Evolutionary conservation across 2,888 invertebrate species (phyloP).

Genomic region (Amphipoea oculea): DNA sequence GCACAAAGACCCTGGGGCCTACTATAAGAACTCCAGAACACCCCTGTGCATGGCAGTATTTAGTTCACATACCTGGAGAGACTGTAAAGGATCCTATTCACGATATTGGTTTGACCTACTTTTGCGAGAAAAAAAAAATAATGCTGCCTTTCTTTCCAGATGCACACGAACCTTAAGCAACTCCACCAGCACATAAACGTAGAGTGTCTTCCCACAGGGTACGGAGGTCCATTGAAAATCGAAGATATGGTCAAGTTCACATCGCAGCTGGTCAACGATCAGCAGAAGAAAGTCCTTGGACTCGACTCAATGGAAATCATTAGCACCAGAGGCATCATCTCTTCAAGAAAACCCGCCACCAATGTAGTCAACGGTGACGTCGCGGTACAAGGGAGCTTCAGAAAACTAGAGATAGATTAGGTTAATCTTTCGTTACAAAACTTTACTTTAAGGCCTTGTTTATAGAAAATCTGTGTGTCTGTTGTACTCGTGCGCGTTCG

Average conservation of each 20-base stretch:
- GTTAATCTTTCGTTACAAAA: conserved; percentile 36
- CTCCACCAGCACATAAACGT: conserved; percentile 91
- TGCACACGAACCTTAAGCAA: conserved; percentile 90
- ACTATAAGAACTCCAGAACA: neutral
- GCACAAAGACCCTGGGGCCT: neutral
- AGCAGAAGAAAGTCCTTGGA: conserved; percentile 90
- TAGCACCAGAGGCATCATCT: conserved; percentile 90
- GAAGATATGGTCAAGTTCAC: conserved; percentile 93
- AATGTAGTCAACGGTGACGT: conserved; percentile 76
- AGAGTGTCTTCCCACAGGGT: conserved; percentile 92
- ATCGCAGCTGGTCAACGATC: conserved; percentile 91
- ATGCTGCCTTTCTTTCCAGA: conserved; percentile 78
- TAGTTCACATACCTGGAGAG: neutral
- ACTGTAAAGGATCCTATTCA: neutral
- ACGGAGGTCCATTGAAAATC: conserved; percentile 93
- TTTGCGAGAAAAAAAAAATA: neutral
- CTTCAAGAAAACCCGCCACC: conserved; percentile 77
- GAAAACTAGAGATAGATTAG: conserved; percentile 93
- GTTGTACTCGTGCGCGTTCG: conserved; percentile 2
- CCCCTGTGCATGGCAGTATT: neutral
- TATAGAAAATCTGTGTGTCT: conserved; percentile 28
- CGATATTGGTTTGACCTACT: neutral
- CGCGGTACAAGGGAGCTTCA: conserved; percentile 91
- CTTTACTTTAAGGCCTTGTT: conserved; percentile 28
- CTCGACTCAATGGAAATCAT: conserved; percentile 92